Evolutionary conservation across 2,888 invertebrate species (phyloP).

Genomic region (Polydrusus pterygomalis): DNA sequence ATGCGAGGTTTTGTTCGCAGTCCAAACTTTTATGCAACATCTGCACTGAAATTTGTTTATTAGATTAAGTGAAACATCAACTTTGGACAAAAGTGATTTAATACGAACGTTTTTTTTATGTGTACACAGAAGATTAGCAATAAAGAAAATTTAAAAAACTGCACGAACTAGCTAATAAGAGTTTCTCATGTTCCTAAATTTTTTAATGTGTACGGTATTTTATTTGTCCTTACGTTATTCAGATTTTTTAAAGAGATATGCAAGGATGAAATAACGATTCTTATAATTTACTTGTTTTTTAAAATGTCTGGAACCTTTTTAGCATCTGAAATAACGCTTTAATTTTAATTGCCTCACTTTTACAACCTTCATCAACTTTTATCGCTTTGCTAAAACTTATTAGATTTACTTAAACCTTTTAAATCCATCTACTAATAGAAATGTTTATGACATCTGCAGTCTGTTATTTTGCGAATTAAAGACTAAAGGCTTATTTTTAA

Average conservation of each 20-base stretch:
- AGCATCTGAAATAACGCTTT: not conserved
- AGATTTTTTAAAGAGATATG: no score
- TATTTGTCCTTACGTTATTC: no score
- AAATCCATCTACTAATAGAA: not conserved
- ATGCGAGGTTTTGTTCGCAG: constrained; percentile 32
- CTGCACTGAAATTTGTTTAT: constrained; percentile 38
- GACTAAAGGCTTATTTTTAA: no score
- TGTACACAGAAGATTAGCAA: not conserved
- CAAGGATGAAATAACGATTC: no score
- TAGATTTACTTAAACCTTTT: constrained; percentile 4
- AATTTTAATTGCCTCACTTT: constrained; percentile 19
- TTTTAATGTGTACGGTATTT: no score
- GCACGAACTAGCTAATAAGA: no score
- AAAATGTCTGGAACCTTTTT: not conserved
- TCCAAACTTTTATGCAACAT: constrained; percentile 34
- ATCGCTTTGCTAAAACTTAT: constrained; percentile 8
- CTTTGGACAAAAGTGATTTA: not conserved
- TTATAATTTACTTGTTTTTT: no score
- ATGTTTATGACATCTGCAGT: no score
- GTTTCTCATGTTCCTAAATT: no score
- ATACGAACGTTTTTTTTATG: no score
- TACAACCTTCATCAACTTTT: constrained; percentile 18
- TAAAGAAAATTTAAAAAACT: no score
- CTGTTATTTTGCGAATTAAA: no score
- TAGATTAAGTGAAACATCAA: not conserved